Evolutionary conservation across 2,797 vertebrate genomes (phyloP).

Genomic region (Labeo calbasu): DNA sequence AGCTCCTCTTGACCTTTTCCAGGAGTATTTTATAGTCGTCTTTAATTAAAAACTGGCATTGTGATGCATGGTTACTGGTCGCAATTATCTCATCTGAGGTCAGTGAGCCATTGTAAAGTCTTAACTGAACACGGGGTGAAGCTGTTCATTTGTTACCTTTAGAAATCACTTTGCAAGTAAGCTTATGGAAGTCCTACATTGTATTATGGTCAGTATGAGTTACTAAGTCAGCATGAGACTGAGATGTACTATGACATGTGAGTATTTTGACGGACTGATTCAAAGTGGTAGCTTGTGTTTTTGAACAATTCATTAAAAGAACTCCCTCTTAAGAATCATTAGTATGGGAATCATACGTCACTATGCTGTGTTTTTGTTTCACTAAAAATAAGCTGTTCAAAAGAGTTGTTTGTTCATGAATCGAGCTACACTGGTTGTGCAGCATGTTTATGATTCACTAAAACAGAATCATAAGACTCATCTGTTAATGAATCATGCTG

Average conservation of each 20-base stretch:
- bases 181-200: conserved; percentile 55
- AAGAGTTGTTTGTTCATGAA: no score
- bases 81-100: conserved; percentile 67
- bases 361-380: neutral
- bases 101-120: conserved; percentile 60
- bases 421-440: no score
- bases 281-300: neutral
- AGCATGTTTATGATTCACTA: no score
- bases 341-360: neutral
- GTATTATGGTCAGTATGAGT: conserved; percentile 61
- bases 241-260: neutral
- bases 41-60: conserved; percentile 76
- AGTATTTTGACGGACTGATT: neutral
- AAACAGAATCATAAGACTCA: no score
- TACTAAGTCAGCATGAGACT: conserved; percentile 23
- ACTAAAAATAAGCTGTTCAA: no score
- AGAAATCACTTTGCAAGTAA: conserved; percentile 57
- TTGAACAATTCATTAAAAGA: neutral
- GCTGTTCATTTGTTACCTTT: conserved; percentile 56
- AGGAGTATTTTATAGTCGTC: conserved; percentile 70
- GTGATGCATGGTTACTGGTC: conserved; percentile 63
- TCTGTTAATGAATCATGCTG: no score
- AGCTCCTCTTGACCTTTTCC: conserved; percentile 71
- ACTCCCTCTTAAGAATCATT: neutral
- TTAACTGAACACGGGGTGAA: conserved; percentile 61